Evolutionary conservation across 2,797 vertebrate species (phyloP).

Genomic region (Neoniphon sammara): DNA sequence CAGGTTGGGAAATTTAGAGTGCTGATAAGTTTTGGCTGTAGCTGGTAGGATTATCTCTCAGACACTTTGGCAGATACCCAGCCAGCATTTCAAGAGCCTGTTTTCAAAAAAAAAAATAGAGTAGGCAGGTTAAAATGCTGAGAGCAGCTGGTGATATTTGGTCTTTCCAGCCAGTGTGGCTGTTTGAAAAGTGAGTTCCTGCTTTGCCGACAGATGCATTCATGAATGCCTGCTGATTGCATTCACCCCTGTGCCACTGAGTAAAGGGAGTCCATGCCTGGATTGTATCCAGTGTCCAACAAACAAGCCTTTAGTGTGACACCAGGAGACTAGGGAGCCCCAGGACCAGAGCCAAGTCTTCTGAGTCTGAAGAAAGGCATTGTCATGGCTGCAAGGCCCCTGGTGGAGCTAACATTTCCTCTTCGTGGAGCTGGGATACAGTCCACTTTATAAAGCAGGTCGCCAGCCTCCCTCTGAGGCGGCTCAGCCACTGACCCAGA

Average conservation of each 20-base stretch:
- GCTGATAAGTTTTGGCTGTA: not conserved
- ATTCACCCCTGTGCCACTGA: conserved; percentile 6
- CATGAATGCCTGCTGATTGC: not conserved
- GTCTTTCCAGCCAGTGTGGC: not conserved
- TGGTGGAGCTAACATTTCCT: conserved; percentile 5
- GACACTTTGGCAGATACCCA: not conserved
- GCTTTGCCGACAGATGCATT: not conserved
- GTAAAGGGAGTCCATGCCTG: conserved; percentile 1
- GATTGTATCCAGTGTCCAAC: conserved; percentile 36
- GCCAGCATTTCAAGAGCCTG: not conserved
- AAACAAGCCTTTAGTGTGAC: conserved; percentile 32
- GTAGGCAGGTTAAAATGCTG: not conserved
- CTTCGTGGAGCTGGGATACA: conserved; percentile 1
- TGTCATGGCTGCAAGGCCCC: conserved; percentile 1
- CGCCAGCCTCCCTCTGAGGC: not conserved
- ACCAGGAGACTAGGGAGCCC: not conserved
- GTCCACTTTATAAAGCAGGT: not conserved
- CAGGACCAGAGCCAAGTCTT: conserved; percentile 11
- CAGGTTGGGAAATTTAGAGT: not conserved
- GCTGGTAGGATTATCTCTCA: not conserved
- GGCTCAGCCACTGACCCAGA: not conserved
- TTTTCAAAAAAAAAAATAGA: not conserved
- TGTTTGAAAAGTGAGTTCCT: not conserved
- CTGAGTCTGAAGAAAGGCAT: conserved; percentile 15
- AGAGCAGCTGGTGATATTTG: not conserved